Evolutionary conservation across 1,140 invertebrate species (phyloP).

Genomic region (Chelonus insularis): DNA sequence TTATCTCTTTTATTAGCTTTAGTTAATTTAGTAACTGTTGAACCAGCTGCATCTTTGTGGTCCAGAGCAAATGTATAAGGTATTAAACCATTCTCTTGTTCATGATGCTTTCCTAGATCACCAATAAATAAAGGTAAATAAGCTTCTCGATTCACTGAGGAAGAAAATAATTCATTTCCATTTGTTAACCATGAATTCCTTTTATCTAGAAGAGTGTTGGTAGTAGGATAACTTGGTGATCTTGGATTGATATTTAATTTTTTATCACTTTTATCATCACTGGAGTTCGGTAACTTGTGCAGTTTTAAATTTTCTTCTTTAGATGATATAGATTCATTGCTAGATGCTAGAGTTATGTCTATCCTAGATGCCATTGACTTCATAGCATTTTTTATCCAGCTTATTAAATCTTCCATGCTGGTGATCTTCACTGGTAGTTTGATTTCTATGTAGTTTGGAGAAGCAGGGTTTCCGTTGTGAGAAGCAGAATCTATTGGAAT

Average conservation of each 20-base stretch:
- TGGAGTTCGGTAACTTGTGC: no score
- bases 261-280: no score
- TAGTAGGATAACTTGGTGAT: not conserved
- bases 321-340: conserved; percentile 19
- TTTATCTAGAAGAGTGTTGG: not conserved
- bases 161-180: conserved; percentile 3
- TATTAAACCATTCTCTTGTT: no score
- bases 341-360: conserved; percentile 43
- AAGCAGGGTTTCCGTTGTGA: no score
- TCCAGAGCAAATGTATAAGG: no score
- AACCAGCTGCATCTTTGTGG: no score
- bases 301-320: not conserved
- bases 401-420: conserved; percentile 45
- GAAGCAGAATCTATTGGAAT: no score
- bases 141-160: not conserved
- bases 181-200: conserved; percentile 1
- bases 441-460: conserved; percentile 42
- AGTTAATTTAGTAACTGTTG: no score
- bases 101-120: not conserved
- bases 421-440: conserved; percentile 44
- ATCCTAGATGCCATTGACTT: conserved; percentile 50
- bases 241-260: not conserved
- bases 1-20: no score
- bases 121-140: conserved; percentile 23
- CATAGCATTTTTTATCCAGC: conserved; percentile 52